Conservation (phyloP, 1,140 invertebrate species). For the Belonocnema kinseyi region DNA sequence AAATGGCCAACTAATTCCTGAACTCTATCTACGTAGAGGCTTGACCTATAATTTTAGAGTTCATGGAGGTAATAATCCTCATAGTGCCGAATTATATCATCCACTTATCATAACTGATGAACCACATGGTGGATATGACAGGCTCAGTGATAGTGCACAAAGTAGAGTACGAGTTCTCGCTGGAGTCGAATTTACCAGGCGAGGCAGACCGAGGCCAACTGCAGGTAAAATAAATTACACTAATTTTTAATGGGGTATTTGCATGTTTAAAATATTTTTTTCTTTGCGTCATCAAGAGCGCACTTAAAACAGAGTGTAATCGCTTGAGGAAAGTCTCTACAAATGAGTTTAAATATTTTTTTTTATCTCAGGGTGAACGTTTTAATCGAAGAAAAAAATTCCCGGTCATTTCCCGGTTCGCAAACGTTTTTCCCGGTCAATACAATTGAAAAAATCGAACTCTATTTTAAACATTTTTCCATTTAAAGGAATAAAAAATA, state of each 20-base stretch:
- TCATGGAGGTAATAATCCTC: constrained; percentile 92
- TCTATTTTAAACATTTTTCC: too few species aligned
- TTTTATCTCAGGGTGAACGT: too few species aligned
- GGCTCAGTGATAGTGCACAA: constrained; percentile 83
- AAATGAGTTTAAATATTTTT: too few species aligned
- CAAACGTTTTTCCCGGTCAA: too few species aligned
- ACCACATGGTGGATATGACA: constrained; percentile 87
- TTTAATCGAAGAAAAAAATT: too few species aligned
- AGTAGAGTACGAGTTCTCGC: constrained; percentile 87
- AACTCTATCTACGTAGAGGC: constrained; percentile 90
- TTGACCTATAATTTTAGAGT: constrained; percentile 90
- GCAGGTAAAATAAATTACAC: constrained; percentile 75
- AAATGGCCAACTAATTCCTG: constrained; percentile 90
- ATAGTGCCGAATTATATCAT: constrained; percentile 91
- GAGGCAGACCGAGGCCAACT: constrained; percentile 86
- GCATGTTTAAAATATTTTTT: too few species aligned
- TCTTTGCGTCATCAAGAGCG: too few species aligned
- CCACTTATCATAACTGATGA: constrained; percentile 94
- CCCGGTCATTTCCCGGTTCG: too few species aligned
- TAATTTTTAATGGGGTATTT: background rate
- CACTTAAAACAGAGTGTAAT: too few species aligned
- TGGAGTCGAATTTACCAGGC: constrained; percentile 88
- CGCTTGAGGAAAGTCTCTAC: too few species aligned
- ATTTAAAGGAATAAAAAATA: too few species aligned
- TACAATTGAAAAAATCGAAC: too few species aligned